Conservation (phyloP, 2,888 invertebrate species). For the Tetanocera ferruginea region DNA sequence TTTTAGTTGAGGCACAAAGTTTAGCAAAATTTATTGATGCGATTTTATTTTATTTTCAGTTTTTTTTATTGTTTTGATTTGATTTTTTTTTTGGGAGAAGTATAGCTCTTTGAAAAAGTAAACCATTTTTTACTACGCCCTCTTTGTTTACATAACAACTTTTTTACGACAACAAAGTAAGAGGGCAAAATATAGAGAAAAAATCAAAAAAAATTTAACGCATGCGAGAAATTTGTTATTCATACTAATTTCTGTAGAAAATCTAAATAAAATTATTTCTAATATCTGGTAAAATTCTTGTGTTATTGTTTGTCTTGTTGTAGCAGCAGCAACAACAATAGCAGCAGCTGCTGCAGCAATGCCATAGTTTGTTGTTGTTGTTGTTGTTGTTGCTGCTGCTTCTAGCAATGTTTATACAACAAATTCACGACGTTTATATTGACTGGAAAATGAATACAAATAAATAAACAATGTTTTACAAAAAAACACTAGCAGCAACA, state of each 20-base stretch:
- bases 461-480: background rate
- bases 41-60: background rate
- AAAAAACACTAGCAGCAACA: constrained; percentile 11
- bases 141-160: background rate
- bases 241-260: constrained; percentile 9
- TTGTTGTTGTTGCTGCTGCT: background rate
- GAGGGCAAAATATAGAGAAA: background rate
- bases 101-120: background rate
- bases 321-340: constrained; percentile 1
- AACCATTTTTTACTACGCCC: background rate
- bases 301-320: background rate
- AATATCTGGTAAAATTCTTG: constrained; percentile 9
- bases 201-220: background rate
- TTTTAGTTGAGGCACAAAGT: background rate
- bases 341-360: background rate
- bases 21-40: background rate
- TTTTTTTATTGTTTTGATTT: background rate
- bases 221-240: constrained; percentile 11
- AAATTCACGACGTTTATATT: constrained; percentile 68
- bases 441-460: constrained; percentile 62
- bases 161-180: background rate
- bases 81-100: background rate
- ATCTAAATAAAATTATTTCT: constrained; percentile 13
- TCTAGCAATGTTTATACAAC: constrained; percentile 54
- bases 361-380: constrained; percentile 14